phyloP scores from a whole-genome alignment of 2,888 invertebrate genomes.

The Neoitamus cyanurus region DNA sequence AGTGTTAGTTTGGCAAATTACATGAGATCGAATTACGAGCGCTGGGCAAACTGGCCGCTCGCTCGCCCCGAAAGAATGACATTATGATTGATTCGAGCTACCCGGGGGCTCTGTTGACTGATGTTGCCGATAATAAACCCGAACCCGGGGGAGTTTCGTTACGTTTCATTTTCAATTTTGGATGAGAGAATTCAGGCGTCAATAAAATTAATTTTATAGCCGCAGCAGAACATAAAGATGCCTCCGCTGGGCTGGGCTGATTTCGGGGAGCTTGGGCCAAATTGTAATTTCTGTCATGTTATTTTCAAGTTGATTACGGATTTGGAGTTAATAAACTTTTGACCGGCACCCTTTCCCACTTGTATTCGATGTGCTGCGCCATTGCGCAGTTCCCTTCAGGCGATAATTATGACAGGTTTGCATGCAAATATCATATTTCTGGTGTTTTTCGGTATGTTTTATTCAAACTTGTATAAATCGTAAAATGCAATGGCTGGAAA shows the following conservation, averaged over 20 bases:
- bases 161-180: neutral
- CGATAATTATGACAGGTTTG: neutral
- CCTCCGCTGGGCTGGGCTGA: neutral
- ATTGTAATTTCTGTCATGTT: neutral
- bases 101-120: neutral
- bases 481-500: no score
- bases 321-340: neutral
- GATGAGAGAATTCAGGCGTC: neutral
- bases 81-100: constrained; percentile 32
- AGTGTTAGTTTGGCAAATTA: constrained; percentile 27
- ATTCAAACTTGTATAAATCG: no score
- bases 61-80: constrained; percentile 8
- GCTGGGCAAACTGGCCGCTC: constrained; percentile 3
- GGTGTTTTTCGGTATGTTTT: no score
- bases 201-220: neutral
- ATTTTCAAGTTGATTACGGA: neutral
- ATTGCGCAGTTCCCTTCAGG: no score
- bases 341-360: neutral
- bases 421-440: neutral
- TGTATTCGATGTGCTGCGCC: neutral
- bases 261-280: neutral
- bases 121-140: neutral
- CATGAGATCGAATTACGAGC: constrained; percentile 28
- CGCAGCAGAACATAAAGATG: neutral
- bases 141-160: neutral